These are phyloP conservation scores for Phrynocephalus vlangalii DNA, from an alignment of 2,797 vertebrate genomes.

Conservation along the genomic window DNA sequence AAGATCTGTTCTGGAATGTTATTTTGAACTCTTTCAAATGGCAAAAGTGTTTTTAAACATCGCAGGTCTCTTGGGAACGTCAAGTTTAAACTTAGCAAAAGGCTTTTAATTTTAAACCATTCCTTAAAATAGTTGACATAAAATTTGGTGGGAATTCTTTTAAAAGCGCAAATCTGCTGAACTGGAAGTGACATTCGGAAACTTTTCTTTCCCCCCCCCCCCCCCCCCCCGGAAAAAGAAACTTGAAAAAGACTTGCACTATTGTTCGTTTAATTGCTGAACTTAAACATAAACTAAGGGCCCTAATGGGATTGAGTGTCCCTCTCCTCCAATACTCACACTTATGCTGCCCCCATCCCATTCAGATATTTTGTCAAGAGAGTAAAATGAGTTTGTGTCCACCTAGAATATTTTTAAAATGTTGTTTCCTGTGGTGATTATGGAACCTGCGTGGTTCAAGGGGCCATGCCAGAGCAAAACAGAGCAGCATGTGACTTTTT, in stretches of 20 bases:
- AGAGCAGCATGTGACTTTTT: not conserved
- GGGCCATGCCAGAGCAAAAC: not conserved
- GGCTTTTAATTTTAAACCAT: conserved; percentile 68
- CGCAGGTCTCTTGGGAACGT: conserved; percentile 52
- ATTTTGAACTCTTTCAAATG: conserved; percentile 73
- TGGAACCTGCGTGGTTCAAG: not conserved
- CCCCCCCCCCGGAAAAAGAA: conserved; percentile 44
- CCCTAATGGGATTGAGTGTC: conserved; percentile 37
- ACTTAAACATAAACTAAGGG: conserved; percentile 59
- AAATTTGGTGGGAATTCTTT: conserved; percentile 78
- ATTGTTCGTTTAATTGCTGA: conserved; percentile 53
- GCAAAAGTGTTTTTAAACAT: conserved; percentile 70
- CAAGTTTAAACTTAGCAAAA: conserved; percentile 75
- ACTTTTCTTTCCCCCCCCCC: conserved; percentile 5
- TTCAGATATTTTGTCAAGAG: conserved; percentile 62
- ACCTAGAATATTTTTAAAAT: not conserved
- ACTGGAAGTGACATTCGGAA: conserved; percentile 73
- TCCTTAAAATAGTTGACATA: conserved; percentile 71
- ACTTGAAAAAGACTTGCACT: conserved; percentile 49
- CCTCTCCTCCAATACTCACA: not conserved
- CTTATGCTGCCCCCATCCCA: conserved; percentile 44
- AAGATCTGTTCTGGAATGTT: conserved; percentile 73
- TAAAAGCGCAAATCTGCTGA: conserved; percentile 64
- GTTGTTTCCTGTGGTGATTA: not conserved
- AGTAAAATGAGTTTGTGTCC: not conserved